phyloP scores from a whole-genome alignment of 2,888 invertebrate species.

The Aphrophora alni region DNA sequence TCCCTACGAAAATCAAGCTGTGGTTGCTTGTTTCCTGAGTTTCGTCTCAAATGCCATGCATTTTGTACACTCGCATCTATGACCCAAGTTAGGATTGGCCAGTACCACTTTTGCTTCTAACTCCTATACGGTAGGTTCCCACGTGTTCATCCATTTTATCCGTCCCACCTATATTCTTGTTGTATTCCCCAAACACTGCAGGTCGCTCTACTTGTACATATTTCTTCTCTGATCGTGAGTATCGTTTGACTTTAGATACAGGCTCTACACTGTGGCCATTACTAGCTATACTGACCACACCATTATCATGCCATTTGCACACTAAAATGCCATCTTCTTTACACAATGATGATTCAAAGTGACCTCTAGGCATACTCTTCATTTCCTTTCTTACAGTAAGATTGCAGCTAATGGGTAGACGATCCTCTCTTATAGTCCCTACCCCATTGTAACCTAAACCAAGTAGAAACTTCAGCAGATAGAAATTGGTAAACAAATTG shows the following conservation, averaged over 20 bases:
- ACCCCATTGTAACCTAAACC: not conserved
- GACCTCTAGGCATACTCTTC: not conserved
- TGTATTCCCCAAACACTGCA: constrained; percentile 35
- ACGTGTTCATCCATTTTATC: constrained; percentile 42
- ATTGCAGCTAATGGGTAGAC: not conserved
- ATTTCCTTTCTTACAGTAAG: not conserved
- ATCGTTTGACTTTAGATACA: not conserved
- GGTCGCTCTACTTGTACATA: constrained; percentile 34
- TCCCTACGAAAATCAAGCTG: constrained; percentile 19
- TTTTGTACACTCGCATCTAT: constrained; percentile 28
- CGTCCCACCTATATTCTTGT: constrained; percentile 42
- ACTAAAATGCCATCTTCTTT: not conserved
- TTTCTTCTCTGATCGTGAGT: constrained; percentile 24
- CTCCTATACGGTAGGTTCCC: constrained; percentile 35
- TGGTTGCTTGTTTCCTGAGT: not conserved
- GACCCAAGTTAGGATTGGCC: constrained; percentile 36
- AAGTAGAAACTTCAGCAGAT: not conserved
- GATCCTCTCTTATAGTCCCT: not conserved
- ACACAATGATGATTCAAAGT: not conserved
- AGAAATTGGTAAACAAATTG: not conserved
- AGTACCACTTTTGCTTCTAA: constrained; percentile 33
- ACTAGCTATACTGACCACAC: not conserved
- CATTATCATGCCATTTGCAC: not conserved
- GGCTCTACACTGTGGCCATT: not conserved
- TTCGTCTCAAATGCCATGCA: constrained; percentile 10